A percentile compares a stretch with the other conserved stretches of the same genome.
Conservation (phyloP, 2,797 vertebrate species). For the Sebastes miniatus region DNA sequence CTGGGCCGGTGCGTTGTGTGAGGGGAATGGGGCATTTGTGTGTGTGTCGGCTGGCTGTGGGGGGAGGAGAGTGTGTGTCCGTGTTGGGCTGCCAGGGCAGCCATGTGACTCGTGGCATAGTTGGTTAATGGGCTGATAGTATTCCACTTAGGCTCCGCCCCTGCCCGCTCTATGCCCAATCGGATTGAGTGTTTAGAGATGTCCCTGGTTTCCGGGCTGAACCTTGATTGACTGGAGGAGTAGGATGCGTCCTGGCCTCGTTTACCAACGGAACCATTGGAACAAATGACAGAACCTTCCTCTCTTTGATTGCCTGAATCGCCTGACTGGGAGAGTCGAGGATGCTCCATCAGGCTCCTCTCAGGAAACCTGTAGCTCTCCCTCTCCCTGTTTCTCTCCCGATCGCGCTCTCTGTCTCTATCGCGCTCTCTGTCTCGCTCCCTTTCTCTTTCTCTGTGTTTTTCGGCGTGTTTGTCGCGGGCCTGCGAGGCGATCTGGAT, state of each 20-base stretch:
- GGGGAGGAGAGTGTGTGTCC: slow-evolving; percentile 77
- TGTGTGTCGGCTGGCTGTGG: slow-evolving; percentile 61
- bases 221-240: slow-evolving; percentile 77
- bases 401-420: slow-evolving; percentile 25
- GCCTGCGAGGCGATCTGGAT: slow-evolving; percentile 96
- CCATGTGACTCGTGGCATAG: slow-evolving; percentile 94
- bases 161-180: slow-evolving; percentile 78
- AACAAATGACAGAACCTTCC: slow-evolving; percentile 92
- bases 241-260: slow-evolving; percentile 75
- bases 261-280: slow-evolving; percentile 85
- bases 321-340: slow-evolving; percentile 76
- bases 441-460: slow-evolving; percentile 60
- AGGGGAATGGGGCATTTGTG: slow-evolving; percentile 63
- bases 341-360: slow-evolving; percentile 76
- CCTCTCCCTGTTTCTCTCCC: slow-evolving; percentile 53
- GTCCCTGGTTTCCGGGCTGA: slow-evolving; percentile 86
- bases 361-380: slow-evolving; percentile 78
- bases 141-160: slow-evolving; percentile 90
- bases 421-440: slow-evolving; percentile 44
- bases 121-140: slow-evolving; percentile 89
- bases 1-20: slow-evolving; percentile 56
- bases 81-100: slow-evolving; percentile 91
- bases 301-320: slow-evolving; percentile 87
- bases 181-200: slow-evolving; percentile 86
- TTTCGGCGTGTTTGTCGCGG: slow-evolving; percentile 82